phyloP scores from a whole-genome alignment of 2,888 invertebrate genomes.

The Pandemis heparana region DNA sequence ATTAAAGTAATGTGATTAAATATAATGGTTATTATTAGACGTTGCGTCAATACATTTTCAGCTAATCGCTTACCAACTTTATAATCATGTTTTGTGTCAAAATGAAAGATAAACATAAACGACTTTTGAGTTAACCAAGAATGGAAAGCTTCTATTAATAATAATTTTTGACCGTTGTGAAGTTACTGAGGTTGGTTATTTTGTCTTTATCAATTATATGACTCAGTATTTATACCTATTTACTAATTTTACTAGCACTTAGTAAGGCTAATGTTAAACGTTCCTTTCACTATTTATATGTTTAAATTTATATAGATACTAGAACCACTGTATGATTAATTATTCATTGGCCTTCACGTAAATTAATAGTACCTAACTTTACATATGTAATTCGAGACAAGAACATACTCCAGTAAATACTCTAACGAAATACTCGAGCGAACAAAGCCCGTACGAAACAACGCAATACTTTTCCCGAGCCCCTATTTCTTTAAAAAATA shows the following conservation, averaged over 20 bases:
- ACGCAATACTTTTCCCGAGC: slow-evolving; percentile 11
- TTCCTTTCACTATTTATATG: no score
- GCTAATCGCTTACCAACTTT: no score
- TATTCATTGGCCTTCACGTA: background rate
- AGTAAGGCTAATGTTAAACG: no score
- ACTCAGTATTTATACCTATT: no score
- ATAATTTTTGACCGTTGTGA: no score
- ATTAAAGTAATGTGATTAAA: slow-evolving; percentile 1
- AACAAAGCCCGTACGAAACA: slow-evolving; percentile 1
- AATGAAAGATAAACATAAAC: no score
- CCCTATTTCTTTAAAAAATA: slow-evolving; percentile 34
- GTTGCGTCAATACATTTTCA: background rate
- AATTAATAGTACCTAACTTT: background rate
- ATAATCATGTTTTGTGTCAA: no score
- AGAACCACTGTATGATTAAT: background rate
- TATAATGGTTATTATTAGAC: background rate
- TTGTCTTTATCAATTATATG: background rate
- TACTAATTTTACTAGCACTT: no score
- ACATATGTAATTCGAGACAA: background rate
- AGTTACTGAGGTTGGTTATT: no score
- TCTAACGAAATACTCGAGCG: slow-evolving; percentile 10
- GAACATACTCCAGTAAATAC: slow-evolving; percentile 1
- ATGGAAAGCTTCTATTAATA: no score
- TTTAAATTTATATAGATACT: background rate
- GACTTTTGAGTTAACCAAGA: no score